Base-by-base conservation (phyloP, 1,140 invertebrate genomes). In the Tenebrio molitor region DNA sequence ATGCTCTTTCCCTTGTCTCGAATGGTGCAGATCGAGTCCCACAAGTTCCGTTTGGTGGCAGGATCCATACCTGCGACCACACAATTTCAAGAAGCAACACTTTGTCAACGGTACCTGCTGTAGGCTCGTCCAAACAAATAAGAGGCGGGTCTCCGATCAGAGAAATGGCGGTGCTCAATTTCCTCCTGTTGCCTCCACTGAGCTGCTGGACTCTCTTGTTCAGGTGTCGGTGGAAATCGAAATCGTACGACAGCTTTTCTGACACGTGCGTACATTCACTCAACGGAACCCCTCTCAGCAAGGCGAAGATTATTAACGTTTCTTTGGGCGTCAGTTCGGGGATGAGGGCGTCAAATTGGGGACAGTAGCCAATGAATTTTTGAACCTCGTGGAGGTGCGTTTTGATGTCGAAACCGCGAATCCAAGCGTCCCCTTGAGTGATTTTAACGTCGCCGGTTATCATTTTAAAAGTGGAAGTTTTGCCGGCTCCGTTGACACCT, bases 151-250 rank as follows among this genome's bases (percentile, higher is more conserved):
- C 91, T n/a, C 95, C 96, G 34, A 98, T 88, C 19, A 98, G 83
- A 5, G 97, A 93, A 46, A 99, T 90, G 0, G 96, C 96, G 36
- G 96, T 95, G 75, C 94, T 97, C 17, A 99, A 84, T 83, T 99
- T 98, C 39, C 97, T 88, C 81, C 97, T 98, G 76, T 98, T 99
- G 0, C 97, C 97, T 7, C 95, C 95, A 80, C 95, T 97, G 78
- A 92, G 93, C 82, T 84, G 87, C 73, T 83, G 83, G 15, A 89
- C 86, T 80, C 85, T 74, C 69, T 88, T 88, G 66, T 88, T 83
- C 2, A 88, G 74, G 79, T 88, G 86, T 53, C 85, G 83, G 8
- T 76, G 73, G 76, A 87, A 88, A 36, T 86, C 85, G n/a, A 88
- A 82, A 5, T 84, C 81, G 8, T 67, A 80, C 2, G 84, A 82